phyloP scores from a whole-genome alignment of 2,888 invertebrate genomes.

The Amphimallon solstitiale region DNA sequence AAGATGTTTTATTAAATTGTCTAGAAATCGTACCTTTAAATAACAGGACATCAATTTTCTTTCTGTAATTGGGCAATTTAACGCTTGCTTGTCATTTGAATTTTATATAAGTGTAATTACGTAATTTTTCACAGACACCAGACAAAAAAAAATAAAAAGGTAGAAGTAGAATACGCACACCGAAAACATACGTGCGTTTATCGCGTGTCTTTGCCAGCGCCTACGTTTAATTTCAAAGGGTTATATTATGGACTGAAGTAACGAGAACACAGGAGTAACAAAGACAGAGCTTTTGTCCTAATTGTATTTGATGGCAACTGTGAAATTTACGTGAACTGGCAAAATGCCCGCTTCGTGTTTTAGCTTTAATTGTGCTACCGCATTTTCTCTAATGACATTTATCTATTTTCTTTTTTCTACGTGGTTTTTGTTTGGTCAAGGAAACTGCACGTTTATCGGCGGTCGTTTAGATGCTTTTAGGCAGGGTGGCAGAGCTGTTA shows the following conservation, averaged over 20 bases:
- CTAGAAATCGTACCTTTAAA: neutral
- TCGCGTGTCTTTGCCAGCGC: conserved; percentile 7
- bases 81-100: neutral
- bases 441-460: conserved; percentile 16
- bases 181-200: neutral
- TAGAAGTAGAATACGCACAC: conserved; percentile 7
- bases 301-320: conserved; percentile 42
- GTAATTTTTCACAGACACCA: neutral
- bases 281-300: conserved; percentile 34
- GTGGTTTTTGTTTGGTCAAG: conserved; percentile 8
- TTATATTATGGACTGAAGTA: conserved; percentile 4
- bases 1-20: too few species aligned
- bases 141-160: conserved; percentile 14
- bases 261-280: conserved; percentile 14
- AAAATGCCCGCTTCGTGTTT: conserved; percentile 42
- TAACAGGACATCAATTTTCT: neutral
- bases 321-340: conserved; percentile 42
- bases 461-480: conserved; percentile 13
- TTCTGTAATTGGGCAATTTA: conserved; percentile 22
- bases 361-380: conserved; percentile 42
- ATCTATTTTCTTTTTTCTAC: conserved; percentile 34
- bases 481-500: conserved; percentile 1
- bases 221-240: conserved; percentile 20
- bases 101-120: conserved; percentile 15
- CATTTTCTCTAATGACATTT: conserved; percentile 39